These are phyloP conservation scores for Chromobotia macracanthus DNA, from an alignment of 2,797 vertebrate species.

Conservation along the genomic window DNA sequence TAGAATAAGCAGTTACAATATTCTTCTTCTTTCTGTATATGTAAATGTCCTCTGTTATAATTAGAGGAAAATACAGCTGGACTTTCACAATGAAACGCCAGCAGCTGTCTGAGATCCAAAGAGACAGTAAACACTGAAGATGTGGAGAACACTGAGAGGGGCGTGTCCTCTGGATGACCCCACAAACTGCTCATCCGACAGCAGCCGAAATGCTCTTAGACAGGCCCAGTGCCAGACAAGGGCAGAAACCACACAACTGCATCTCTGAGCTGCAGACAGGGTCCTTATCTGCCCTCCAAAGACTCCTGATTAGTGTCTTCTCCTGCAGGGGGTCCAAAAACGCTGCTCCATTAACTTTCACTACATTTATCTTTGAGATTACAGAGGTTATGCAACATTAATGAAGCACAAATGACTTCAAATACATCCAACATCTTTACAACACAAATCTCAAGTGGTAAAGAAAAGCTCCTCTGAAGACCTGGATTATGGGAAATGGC, in stretches of 20 bases:
- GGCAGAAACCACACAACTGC: neutral
- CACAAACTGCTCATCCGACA: neutral
- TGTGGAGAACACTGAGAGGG: constrained; percentile 8
- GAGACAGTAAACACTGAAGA: constrained; percentile 32
- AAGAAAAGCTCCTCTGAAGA: constrained; percentile 20
- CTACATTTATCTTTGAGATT: constrained; percentile 15
- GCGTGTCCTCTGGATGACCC: constrained; percentile 46
- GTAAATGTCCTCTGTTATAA: neutral
- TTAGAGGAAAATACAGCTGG: neutral
- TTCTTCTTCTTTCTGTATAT: neutral
- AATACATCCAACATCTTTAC: constrained; percentile 22
- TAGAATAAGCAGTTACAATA: too few species aligned
- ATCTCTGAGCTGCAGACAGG: neutral
- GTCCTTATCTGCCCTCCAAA: neutral
- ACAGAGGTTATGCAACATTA: constrained; percentile 4
- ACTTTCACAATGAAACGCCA: neutral
- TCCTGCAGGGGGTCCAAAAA: constrained; percentile 3
- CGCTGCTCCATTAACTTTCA: neutral
- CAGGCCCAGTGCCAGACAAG: neutral
- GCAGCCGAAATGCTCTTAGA: neutral
- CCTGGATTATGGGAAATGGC: constrained; percentile 12
- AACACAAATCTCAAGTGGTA: constrained; percentile 31
- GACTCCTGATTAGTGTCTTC: neutral
- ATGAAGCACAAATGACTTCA: neutral
- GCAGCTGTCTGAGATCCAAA: neutral